phyloP scores from a whole-genome alignment of 2,888 invertebrate genomes.

The Tinea semifulvella region DNA sequence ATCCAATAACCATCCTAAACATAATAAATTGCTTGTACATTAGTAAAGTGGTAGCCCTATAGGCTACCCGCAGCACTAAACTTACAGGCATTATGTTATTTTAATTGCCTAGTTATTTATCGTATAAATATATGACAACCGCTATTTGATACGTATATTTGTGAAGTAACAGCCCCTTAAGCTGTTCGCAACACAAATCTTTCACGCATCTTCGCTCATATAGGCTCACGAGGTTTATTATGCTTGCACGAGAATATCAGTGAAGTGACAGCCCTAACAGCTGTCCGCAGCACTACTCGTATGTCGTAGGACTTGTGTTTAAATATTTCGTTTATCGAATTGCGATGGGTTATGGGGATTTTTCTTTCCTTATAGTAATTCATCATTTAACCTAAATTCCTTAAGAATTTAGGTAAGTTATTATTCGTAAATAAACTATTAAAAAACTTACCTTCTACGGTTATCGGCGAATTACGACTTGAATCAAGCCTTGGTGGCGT shows the following conservation, averaged over 20 bases:
- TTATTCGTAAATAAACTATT: background rate
- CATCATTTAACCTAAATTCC: background rate
- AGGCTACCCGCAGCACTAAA: background rate
- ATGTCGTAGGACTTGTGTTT: background rate
- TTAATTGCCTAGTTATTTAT: background rate
- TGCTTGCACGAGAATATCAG: background rate
- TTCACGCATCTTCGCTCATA: background rate
- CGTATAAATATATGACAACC: background rate
- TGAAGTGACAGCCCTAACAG: background rate
- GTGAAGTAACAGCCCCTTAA: background rate
- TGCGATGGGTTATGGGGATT: background rate
- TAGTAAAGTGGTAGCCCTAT: background rate
- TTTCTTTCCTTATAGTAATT: background rate
- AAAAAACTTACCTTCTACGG: background rate
- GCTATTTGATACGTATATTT: background rate
- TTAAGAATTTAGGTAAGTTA: background rate
- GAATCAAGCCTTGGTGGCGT: background rate
- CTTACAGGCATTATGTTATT: background rate
- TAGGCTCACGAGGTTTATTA: background rate
- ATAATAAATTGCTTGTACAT: background rate
- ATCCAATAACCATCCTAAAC: background rate
- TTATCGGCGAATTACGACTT: background rate
- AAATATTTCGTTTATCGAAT: background rate
- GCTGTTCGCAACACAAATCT: background rate
- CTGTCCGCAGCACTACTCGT: background rate